Evolutionary conservation across 2,888 invertebrate genomes (phyloP), one percentile per base, ranked within the genome.

Genomic region (Drosophila barbarae): DNA sequence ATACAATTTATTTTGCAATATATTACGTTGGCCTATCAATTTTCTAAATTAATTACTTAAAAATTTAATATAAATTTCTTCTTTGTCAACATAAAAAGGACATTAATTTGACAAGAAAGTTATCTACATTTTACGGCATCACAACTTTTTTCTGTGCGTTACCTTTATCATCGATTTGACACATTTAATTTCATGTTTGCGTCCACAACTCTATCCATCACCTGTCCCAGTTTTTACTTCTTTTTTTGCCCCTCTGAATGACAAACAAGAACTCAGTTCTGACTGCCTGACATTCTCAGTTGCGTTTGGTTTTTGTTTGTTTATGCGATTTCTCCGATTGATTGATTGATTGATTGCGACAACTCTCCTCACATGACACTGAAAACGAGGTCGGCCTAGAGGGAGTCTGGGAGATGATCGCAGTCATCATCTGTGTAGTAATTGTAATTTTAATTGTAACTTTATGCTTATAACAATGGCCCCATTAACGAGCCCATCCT

Each of bases 391-490:
- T 51, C 46, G 38, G n/a, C 51, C 15, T 32, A 28, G 35, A 18
- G 36, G 32, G 13, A 21, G 39, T 6, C 10, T 1, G 26, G 42
- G 26, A 34, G 38, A 51, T 44, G 52, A 34, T 35, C 30, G 12
- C 18, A 55, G 30, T 34, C 32, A 54, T 59, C 46, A 34, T 15
- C 34, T 13, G 21, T 21, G 13, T 13, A 39, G 39, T 39, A 39
- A 39, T 32, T 28, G 26, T 36, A 54, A 54, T 49, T 21, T 44
- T 32, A 32, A 23, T 30, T 46, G 56, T 32, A 38, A 59, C 44
- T 54, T 44, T 15, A 63, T 53, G 42, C 32, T 54, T 26, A 26
- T 54, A 56, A 78, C 80, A 84, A 80, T 76, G 59, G 74, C 73
- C 59, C 71, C 67, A 72, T 74, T 74, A 71, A 34, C 50, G 59